Base-by-base conservation (phyloP, 2,113 vertebrate genomes). In the Megaceryle torquata region DNA sequence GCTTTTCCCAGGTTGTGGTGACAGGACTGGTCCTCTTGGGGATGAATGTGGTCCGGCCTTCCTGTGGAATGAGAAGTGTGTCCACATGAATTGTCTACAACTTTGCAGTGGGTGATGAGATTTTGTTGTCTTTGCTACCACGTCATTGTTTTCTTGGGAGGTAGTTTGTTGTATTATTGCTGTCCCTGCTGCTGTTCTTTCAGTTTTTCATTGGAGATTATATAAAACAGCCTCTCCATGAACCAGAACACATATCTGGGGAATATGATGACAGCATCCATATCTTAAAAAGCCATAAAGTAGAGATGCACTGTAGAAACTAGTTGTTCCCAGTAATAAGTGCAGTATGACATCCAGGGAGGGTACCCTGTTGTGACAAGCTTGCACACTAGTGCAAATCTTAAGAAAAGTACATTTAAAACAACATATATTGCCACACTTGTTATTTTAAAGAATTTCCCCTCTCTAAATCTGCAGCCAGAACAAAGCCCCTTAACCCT, bases 201-300 rank as follows among this genome's bases (percentile, higher is more conserved):
- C 87, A 94, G 82, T 95, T 91, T 90, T 97, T 95, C 80, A 94
- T 1, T 0, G 77, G n/a, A 96, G 80, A 96, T 95, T 94, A 93
- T 94, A 96, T 90, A 96, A 95, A 95, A 94, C 88, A 92, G 80
- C 57, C 80, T 90, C 80, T 88, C 93, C 61, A 60, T 92, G 94
- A 96, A 95, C 91, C 86, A 93, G 84, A 96, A 94, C 83, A 89
- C 65, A 69, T 96, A 95, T 86, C 74, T 65, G 15, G 93, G 89
- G 95, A 92, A 89, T 88, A 86, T 39, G 80, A 95, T 95, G 96
- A 95, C 94, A 97, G n/a, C 46, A 91, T 92, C 75, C 81, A 70
- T 94, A 93, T 95, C 86, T 95, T 94, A 91, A 95, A 95, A 96
- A 95, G 89, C 82, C 86, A 78, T 93, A 94, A 97, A 85, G 61